phyloP scores from a whole-genome alignment of 2,797 vertebrate genomes.

The Tolypeutes matacus region DNA sequence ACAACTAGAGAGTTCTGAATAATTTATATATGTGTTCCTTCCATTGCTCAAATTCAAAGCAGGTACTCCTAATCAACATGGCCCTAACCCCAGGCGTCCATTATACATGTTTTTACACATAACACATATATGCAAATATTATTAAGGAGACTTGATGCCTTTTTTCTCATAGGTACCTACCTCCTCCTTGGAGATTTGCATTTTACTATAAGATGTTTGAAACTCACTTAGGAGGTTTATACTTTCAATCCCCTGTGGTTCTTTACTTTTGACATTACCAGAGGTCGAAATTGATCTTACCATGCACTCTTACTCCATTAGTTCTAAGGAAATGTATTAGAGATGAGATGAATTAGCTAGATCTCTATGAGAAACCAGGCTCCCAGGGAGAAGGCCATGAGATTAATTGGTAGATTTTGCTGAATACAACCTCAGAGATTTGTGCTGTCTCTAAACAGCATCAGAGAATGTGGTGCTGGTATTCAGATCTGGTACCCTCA shows the following conservation, averaged over 20 bases:
- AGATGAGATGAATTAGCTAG: background rate
- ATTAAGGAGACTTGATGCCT: no score
- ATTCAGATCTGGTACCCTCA: background rate
- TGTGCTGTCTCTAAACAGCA: background rate
- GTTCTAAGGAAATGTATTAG: background rate
- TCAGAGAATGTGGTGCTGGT: background rate
- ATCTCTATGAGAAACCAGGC: background rate
- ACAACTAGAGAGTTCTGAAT: background rate
- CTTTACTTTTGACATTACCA: background rate
- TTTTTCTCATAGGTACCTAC: background rate
- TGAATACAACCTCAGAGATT: background rate
- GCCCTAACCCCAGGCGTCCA: background rate
- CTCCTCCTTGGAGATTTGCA: background rate
- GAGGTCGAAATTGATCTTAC: background rate
- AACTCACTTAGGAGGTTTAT: background rate
- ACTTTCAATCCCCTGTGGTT: background rate
- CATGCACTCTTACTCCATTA: background rate
- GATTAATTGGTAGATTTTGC: background rate
- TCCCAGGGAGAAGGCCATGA: background rate
- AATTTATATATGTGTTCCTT: background rate
- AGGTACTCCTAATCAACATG: background rate
- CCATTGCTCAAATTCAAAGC: background rate
- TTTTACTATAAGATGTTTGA: background rate
- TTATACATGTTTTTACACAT: background rate
- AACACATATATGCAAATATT: no score